Evolutionary conservation across 2,797 vertebrate species (phyloP).

Genomic region (Peromyscus attwateri): DNA sequence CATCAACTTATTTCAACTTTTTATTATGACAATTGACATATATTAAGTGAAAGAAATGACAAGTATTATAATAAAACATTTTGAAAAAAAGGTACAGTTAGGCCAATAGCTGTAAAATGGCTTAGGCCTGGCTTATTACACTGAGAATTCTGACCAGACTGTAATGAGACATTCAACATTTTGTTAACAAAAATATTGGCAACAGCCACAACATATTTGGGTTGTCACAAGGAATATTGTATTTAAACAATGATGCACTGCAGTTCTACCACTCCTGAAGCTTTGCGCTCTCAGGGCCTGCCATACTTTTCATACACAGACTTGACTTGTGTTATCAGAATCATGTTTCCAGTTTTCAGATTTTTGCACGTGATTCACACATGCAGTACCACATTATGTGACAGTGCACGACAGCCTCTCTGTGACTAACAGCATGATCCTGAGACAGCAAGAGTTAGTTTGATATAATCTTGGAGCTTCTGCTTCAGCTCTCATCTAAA

Average conservation of each 20-base stretch:
- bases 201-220: constrained; percentile 88
- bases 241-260: constrained; percentile 88
- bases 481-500: constrained; percentile 47
- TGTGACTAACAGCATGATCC: constrained; percentile 57
- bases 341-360: constrained; percentile 85
- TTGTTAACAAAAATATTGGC: constrained; percentile 93
- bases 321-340: constrained; percentile 84
- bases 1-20: constrained; percentile 89
- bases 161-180: constrained; percentile 92
- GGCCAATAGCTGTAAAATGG: constrained; percentile 91
- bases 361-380: not conserved
- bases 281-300: constrained; percentile 85
- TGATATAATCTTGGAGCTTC: constrained; percentile 61
- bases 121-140: constrained; percentile 90
- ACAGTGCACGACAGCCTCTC: constrained; percentile 50
- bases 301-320: constrained; percentile 67
- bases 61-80: constrained; percentile 93
- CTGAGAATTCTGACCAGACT: constrained; percentile 88
- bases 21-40: constrained; percentile 99
- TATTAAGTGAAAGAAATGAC: constrained; percentile 96
- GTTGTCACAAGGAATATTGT: constrained; percentile 89
- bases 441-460: constrained; percentile 60
- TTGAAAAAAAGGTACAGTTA: constrained; percentile 90
- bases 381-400: constrained; percentile 38
- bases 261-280: constrained; percentile 87